phyloP scores from a whole-genome alignment of 2,113 vertebrate genomes.

The Chionis minor region DNA sequence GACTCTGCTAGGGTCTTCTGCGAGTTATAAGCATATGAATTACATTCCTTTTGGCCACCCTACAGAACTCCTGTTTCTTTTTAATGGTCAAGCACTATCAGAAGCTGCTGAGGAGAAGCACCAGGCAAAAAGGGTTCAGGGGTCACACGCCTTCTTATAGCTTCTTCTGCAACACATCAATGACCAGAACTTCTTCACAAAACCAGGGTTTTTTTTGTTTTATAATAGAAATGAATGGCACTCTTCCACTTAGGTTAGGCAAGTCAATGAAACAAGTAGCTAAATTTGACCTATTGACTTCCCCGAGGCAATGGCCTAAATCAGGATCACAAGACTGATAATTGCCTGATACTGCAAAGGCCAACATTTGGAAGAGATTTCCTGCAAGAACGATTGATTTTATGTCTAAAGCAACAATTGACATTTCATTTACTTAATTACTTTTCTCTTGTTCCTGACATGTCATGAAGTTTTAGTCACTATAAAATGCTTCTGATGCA shows the following conservation, averaged over 20 bases:
- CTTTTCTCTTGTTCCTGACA: neutral
- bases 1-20: neutral
- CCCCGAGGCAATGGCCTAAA: neutral
- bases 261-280: neutral
- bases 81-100: fast-evolving
- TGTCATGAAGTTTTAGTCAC: neutral
- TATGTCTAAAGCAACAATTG: neutral
- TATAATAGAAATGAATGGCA: neutral
- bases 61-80: neutral
- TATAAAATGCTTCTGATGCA: neutral
- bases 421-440: neutral
- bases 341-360: neutral
- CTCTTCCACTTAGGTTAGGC: neutral
- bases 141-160: neutral
- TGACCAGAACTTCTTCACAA: neutral
- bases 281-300: neutral
- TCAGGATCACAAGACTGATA: neutral
- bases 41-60: neutral
- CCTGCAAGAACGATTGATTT: neutral
- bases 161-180: neutral
- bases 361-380: neutral
- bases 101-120: neutral
- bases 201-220: neutral
- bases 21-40: fast-evolving
- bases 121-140: neutral